A percentile compares a stretch with the other conserved stretches of the same genome.
Conservation (phyloP, 1,140 invertebrate species). For the Onthophagus taurus region DNA sequence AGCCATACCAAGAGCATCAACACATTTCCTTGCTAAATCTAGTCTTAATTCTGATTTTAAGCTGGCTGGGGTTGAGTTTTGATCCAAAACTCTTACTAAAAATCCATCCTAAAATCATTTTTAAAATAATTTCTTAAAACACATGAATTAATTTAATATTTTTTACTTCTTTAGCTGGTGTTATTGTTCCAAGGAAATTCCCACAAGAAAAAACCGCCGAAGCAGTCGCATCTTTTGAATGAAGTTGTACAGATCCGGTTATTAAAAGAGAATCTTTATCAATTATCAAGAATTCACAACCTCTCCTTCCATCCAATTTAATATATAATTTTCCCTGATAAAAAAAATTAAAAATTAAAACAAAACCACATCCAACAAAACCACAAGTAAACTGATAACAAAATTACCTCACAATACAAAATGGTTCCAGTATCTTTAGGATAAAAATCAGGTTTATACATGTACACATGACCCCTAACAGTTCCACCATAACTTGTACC, state of each 20-base stretch:
- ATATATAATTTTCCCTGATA: slow-evolving; percentile 46
- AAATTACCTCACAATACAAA: slow-evolving; percentile 70
- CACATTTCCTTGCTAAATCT: slow-evolving; percentile 68
- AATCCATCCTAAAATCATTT: slow-evolving; percentile 70
- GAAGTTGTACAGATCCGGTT: slow-evolving; percentile 50
- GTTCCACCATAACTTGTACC: slow-evolving; percentile 88
- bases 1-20: slow-evolving; percentile 65
- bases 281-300: slow-evolving; percentile 51
- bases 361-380: slow-evolving; percentile 45
- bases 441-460: slow-evolving; percentile 71
- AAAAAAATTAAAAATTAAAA: too few relatives aligned
- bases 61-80: slow-evolving; percentile 48
- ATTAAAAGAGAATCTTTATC: slow-evolving; percentile 50
- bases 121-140: slow-evolving; percentile 69
- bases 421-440: slow-evolving; percentile 70
- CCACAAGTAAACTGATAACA: slow-evolving; percentile 38
- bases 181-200: slow-evolving; percentile 70
- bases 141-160: slow-evolving; percentile 17
- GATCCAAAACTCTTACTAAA: slow-evolving; percentile 68
- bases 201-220: slow-evolving; percentile 79
- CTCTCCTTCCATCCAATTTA: slow-evolving; percentile 46
- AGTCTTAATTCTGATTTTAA: slow-evolving; percentile 59
- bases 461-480: slow-evolving; percentile 76
- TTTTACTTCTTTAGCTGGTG: slow-evolving; percentile 70
- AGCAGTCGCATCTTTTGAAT: slow-evolving; percentile 50